These are phyloP conservation scores for Bombus difficillimus DNA, from an alignment of 1,140 invertebrate species.

Conservation along the genomic window DNA sequence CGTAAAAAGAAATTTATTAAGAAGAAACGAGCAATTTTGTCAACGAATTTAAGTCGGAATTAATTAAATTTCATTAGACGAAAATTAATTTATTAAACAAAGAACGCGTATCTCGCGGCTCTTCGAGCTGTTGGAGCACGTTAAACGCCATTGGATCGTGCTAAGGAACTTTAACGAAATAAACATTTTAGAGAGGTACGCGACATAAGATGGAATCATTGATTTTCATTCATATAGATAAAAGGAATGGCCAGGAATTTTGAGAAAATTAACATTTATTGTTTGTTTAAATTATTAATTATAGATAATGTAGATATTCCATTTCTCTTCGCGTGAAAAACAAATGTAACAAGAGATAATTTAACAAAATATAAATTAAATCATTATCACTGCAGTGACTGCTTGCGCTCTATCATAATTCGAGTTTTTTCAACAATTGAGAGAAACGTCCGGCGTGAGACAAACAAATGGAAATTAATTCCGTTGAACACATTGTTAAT, in stretches of 20 bases:
- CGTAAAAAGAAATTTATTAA: background rate
- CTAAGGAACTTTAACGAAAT: background rate
- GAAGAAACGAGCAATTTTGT: too few relatives aligned
- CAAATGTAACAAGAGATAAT: background rate
- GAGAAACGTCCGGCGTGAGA: background rate
- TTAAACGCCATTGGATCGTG: background rate
- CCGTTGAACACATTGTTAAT: background rate
- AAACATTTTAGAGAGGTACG: background rate
- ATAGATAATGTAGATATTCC: background rate
- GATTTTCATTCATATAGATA: too few relatives aligned
- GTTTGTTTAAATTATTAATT: background rate
- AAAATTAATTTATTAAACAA: background rate
- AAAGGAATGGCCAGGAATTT: too few relatives aligned
- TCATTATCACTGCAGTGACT: background rate
- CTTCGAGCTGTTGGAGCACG: background rate
- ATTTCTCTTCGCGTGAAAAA: background rate
- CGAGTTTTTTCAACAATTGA: background rate
- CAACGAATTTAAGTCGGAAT: background rate
- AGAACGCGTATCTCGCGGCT: too few relatives aligned
- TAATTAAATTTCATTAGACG: background rate
- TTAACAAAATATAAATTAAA: background rate
- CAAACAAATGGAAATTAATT: conserved; percentile 3
- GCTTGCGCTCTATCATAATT: background rate
- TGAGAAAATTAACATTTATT: background rate
- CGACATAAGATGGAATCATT: too few relatives aligned